Evolutionary conservation across 2,888 invertebrate genomes (phyloP), one percentile per base, ranked within the genome.

Genomic region (Candidula unifasciata): DNA sequence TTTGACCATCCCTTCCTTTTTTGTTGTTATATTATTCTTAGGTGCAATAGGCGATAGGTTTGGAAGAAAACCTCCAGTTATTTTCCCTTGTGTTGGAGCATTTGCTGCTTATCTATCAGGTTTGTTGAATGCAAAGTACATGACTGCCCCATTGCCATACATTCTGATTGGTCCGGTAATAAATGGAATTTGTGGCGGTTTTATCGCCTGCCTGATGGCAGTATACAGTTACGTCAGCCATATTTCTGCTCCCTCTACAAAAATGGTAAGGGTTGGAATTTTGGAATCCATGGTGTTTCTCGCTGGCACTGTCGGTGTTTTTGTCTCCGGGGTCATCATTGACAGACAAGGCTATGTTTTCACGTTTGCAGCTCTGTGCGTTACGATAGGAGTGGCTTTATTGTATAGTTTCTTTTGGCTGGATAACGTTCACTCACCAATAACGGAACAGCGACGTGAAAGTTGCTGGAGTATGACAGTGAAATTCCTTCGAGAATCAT

Each of bases 231-330:
- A 97, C 92, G 95, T 97, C 77, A 96, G 97, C 0, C 97, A 97
- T 90, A 95, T 97, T 33, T 96, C 97, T 0, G 95, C 96, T 0
- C 89, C 95, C 1, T 94, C 95, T 85, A 95, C 96, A 88, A 95
- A 97, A 85, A 97, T 97, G 0, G 92, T 96, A 33, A 94, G 97
- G 86, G 96, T 97, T 5, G 96, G 97, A 0, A 95, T 98, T 79
- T 93, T 97, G 82, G 97, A 98, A 91, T 95, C 96, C 0, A 96
- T 96, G 89, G 97, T 97, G 91, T 95, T 97, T 88, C 95, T 96
- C 83, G 96, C 97, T 0, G 96, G 97, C 95, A 97, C 97, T 0
- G 95, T 96, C 0, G 97, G 98, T 71, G 95, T 97, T 10, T 96
- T 96, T 44, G 91, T 96, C 86, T 97, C 97, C 91, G 98, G 97